Evolutionary conservation across 2,113 vertebrate genomes (phyloP).

Genomic region (Callionymus lyra): DNA sequence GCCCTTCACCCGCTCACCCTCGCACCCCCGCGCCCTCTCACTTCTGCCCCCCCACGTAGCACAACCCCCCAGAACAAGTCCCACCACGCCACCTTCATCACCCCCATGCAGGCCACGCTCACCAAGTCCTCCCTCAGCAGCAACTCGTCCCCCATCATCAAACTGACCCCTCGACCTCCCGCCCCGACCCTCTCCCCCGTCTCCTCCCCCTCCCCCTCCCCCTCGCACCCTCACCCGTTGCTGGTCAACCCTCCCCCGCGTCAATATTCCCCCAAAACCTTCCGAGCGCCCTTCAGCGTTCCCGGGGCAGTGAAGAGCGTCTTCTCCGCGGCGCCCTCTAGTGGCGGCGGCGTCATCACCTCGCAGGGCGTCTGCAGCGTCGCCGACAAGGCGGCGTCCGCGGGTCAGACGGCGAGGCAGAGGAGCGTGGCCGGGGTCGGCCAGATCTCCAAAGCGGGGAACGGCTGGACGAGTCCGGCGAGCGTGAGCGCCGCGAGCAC

Average conservation of each 20-base stretch:
- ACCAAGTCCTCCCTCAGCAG: slow-evolving; percentile 70
- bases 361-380: slow-evolving; percentile 20
- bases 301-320: slow-evolving; percentile 23
- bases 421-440: slow-evolving; percentile 46
- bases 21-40: slow-evolving; percentile 46
- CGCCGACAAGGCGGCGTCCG: slow-evolving; percentile 30
- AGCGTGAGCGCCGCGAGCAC: slow-evolving; percentile 48
- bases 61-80: slow-evolving; percentile 34
- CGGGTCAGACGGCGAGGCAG: slow-evolving; percentile 58
- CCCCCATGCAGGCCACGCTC: slow-evolving; percentile 72
- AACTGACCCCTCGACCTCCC: slow-evolving; percentile 61
- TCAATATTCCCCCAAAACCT: slow-evolving; percentile 45
- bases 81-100: slow-evolving; percentile 67
- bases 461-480: slow-evolving; percentile 47
- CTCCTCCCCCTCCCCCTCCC: slow-evolving; percentile 27
- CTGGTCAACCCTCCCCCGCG: slow-evolving; percentile 46
- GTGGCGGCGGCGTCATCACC: slow-evolving; percentile 25
- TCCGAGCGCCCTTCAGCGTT: slow-evolving; percentile 47
- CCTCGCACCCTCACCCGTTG: slow-evolving; percentile 40
- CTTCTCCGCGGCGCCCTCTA: slow-evolving; percentile 24
- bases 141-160: slow-evolving; percentile 64
- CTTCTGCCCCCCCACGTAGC: slow-evolving; percentile 15
- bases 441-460: slow-evolving; percentile 52
- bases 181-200: slow-evolving; percentile 47
- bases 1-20: slow-evolving; percentile 48